phyloP scores from a whole-genome alignment of 2,113 vertebrate genomes.

The Seriola quinqueradiata region DNA sequence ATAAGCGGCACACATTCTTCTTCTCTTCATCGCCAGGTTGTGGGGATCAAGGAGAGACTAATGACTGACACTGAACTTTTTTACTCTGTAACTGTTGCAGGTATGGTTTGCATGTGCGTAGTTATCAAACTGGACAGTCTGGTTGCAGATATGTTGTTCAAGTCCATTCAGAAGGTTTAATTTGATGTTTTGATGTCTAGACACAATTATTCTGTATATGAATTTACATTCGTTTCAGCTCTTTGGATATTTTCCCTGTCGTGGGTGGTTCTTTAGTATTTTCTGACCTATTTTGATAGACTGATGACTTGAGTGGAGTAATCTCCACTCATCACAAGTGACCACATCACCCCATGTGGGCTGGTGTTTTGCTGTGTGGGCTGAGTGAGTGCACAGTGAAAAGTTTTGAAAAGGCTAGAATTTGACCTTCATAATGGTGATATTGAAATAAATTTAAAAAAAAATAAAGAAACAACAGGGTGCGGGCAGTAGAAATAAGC shows the following conservation, averaged over 20 bases:
- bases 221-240: background rate
- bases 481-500: background rate
- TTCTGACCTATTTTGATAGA: slow-evolving; percentile 22
- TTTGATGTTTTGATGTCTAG: background rate
- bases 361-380: slow-evolving; percentile 51
- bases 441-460: slow-evolving; percentile 17
- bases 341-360: slow-evolving; percentile 20
- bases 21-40: background rate
- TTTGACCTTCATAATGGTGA: slow-evolving; percentile 21
- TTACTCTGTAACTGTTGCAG: background rate
- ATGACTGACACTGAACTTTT: background rate
- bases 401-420: slow-evolving; percentile 22
- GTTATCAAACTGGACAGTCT: background rate
- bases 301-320: slow-evolving; percentile 18
- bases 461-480: too few species aligned
- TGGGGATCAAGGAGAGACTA: background rate
- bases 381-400: slow-evolving; percentile 5
- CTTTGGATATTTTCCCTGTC: background rate
- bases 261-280: slow-evolving; percentile 20
- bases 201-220: background rate
- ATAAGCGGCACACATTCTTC: background rate
- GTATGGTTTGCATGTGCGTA: background rate
- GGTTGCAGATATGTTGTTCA: background rate
- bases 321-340: slow-evolving; percentile 21
- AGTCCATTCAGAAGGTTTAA: background rate